Conservation (phyloP, 2,888 invertebrate species). For the Aleiodes alternator region DNA sequence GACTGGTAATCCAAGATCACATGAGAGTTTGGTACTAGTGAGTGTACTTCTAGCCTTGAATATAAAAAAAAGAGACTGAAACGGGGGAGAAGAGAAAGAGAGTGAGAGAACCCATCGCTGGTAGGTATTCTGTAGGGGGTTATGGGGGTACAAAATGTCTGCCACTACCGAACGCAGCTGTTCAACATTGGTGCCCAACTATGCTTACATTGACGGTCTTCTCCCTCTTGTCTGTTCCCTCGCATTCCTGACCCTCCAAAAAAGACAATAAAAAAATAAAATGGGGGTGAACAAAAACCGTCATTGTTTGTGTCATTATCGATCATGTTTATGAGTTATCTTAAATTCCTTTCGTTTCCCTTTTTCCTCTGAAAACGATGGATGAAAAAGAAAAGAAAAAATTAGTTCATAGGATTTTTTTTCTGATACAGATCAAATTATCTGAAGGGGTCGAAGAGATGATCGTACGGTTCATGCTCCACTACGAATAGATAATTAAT, state of each 20-base stretch:
- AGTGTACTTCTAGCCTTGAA: conserved; percentile 7
- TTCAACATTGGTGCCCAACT: conserved; percentile 70
- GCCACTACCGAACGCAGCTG: conserved; percentile 68
- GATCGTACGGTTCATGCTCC: conserved; percentile 11
- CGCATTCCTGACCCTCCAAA: conserved; percentile 62
- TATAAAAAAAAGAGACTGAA: conserved; percentile 26
- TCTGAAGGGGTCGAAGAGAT: neutral
- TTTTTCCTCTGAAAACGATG: neutral
- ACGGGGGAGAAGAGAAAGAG: conserved; percentile 33
- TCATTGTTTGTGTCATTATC: conserved; percentile 33
- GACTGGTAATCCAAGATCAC: conserved; percentile 57
- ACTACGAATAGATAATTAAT: conserved; percentile 28
- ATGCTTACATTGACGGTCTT: conserved; percentile 36
- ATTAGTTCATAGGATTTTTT: neutral
- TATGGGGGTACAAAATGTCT: conserved; percentile 64
- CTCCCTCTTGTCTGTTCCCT: conserved; percentile 62
- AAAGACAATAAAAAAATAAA: neutral
- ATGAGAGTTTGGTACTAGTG: conserved; percentile 1
- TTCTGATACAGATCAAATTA: neutral
- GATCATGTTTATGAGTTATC: neutral
- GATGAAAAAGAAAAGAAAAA: neutral
- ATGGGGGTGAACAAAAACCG: conserved; percentile 22
- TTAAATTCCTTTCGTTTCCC: neutral
- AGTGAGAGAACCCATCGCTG: conserved; percentile 26
- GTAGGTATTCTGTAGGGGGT: conserved; percentile 59